Evolutionary conservation across 2,888 invertebrate genomes (phyloP).

Genomic region (Drosophila formosana): DNA sequence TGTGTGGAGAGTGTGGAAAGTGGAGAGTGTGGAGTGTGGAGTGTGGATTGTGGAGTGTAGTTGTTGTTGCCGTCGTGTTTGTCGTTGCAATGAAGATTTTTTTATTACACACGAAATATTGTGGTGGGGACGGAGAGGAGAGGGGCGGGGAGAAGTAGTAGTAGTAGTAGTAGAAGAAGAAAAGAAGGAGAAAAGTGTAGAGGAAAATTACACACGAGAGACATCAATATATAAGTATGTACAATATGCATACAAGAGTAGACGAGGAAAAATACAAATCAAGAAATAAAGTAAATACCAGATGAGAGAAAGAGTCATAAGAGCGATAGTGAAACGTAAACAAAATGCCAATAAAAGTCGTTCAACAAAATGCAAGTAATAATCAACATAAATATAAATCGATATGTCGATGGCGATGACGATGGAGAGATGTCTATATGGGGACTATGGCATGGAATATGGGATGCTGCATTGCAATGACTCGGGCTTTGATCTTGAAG

Average conservation of each 20-base stretch:
- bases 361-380: constrained; percentile 63
- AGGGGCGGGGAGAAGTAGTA: neutral
- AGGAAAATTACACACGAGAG: constrained; percentile 72
- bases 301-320: constrained; percentile 41
- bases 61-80: constrained; percentile 51
- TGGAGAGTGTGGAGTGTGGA: neutral
- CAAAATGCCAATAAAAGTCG: constrained; percentile 66
- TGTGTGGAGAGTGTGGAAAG: constrained; percentile 18
- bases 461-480: constrained; percentile 17
- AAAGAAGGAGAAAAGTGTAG: constrained; percentile 69
- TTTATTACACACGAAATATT: constrained; percentile 58
- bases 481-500: constrained; percentile 15
- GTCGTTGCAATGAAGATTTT: constrained; percentile 55
- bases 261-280: constrained; percentile 12
- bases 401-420: constrained; percentile 15
- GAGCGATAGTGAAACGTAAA: constrained; percentile 62
- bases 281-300: constrained; percentile 31
- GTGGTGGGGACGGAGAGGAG: constrained; percentile 18
- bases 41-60: constrained; percentile 17
- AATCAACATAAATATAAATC: constrained; percentile 37
- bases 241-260: constrained; percentile 20
- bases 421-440: neutral
- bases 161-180: constrained; percentile 48
- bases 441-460: neutral
- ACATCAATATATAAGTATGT: constrained; percentile 36